A percentile compares a stretch with the other conserved stretches of the same genome.
These are phyloP conservation scores for Drosophila trapezifrons DNA, from an alignment of 1,140 invertebrate species.

Conservation along the genomic window DNA sequence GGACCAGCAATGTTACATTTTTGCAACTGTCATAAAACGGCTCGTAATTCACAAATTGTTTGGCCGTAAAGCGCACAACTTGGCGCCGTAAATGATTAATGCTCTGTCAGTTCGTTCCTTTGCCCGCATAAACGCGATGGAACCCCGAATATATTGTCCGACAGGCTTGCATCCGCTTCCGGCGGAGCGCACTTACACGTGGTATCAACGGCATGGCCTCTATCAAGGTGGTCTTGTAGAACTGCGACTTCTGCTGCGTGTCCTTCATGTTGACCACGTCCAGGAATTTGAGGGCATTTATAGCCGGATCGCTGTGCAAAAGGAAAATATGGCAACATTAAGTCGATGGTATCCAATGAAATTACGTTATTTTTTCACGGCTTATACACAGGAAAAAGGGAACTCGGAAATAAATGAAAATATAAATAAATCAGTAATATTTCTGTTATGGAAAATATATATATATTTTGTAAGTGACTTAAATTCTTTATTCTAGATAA, in stretches of 20 bases:
- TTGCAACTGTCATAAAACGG: constrained; percentile 67
- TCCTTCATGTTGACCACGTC: constrained; percentile 97
- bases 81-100: constrained; percentile 71
- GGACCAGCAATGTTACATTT: constrained; percentile 39
- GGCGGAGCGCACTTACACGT: constrained; percentile 87
- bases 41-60: constrained; percentile 77
- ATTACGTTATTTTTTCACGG: neutral
- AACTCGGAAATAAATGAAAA: neutral
- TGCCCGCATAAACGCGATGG: constrained; percentile 20
- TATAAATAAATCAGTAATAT: too few relatives aligned
- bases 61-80: constrained; percentile 63
- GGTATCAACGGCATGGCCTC: constrained; percentile 95
- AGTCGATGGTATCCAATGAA: constrained; percentile 35
- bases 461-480: neutral
- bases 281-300: constrained; percentile 95
- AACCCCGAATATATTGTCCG: constrained; percentile 26
- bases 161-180: constrained; percentile 53
- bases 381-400: neutral
- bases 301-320: constrained; percentile 91
- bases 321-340: constrained; percentile 70
- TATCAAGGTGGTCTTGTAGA: constrained; percentile 93
- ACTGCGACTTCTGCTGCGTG: constrained; percentile 93
- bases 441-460: neutral
- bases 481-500: neutral
- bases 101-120: constrained; percentile 39